phyloP scores from a whole-genome alignment of 2,888 invertebrate species.

The Amphipoea lucens region DNA sequence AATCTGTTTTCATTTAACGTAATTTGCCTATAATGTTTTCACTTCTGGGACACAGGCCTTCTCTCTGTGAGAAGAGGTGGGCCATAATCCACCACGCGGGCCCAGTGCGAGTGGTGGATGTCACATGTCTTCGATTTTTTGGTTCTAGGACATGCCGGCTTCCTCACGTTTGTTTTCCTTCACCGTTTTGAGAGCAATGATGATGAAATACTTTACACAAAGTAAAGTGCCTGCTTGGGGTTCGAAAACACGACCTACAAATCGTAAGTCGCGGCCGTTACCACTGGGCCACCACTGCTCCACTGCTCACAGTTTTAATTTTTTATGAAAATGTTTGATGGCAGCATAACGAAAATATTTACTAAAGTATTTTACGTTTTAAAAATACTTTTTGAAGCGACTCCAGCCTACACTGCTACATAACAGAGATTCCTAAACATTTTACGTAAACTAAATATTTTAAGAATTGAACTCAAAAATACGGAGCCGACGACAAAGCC shows the following conservation, averaged over 20 bases:
- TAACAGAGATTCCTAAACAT: slow-evolving; percentile 34
- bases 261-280: neutral
- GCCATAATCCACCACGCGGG: neutral
- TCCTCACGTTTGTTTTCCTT: neutral
- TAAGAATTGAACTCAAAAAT: slow-evolving; percentile 50
- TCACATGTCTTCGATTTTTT: neutral
- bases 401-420: neutral
- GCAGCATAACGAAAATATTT: neutral
- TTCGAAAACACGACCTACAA: neutral
- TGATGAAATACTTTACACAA: neutral
- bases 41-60: neutral
- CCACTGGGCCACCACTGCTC: neutral
- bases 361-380: slow-evolving; percentile 1
- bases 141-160: neutral
- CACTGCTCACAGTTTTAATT: neutral
- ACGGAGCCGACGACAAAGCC: slow-evolving; percentile 51
- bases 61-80: neutral
- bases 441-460: slow-evolving; percentile 45
- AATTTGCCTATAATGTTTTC: too few relatives aligned
- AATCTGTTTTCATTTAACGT: neutral
- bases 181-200: neutral
- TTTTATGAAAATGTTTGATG: neutral
- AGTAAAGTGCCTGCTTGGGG: neutral
- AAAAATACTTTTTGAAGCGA: neutral
- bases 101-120: neutral